Evolutionary conservation across 2,797 vertebrate species (phyloP).

Genomic region (Dicrostonyx torquatus): DNA sequence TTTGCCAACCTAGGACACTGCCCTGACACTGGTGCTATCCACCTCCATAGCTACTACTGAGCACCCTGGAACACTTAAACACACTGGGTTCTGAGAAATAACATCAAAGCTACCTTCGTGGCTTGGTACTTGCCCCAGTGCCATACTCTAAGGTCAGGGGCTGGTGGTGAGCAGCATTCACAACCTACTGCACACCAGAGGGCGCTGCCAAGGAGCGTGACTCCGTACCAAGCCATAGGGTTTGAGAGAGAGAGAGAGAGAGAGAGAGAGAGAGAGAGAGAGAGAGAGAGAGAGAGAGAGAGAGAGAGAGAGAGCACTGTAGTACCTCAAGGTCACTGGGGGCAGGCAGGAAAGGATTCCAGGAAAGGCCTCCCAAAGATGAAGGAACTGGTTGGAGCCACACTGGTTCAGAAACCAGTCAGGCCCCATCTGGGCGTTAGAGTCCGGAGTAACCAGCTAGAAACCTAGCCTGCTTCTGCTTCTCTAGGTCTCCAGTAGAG

Average conservation of each 20-base stretch:
- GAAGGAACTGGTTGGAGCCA: background rate
- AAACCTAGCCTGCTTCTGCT: background rate
- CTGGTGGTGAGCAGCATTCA: background rate
- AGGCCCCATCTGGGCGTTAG: background rate
- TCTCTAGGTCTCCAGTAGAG: background rate
- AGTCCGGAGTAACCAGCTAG: background rate
- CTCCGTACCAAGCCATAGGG: no score
- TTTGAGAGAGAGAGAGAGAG: no score
- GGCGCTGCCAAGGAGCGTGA: background rate
- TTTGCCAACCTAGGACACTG: background rate
- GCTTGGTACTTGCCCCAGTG: background rate
- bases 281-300: no score
- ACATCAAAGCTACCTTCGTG: background rate
- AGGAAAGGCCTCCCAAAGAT: background rate
- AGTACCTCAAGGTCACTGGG: no score
- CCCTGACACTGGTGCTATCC: background rate
- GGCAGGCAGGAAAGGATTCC: background rate
- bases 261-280: no score
- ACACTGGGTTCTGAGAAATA: background rate
- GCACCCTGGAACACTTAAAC: background rate
- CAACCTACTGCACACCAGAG: background rate
- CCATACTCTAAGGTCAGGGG: background rate
- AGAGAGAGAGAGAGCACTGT: no score
- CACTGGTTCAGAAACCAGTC: background rate
- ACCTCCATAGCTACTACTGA: accelerated